A percentile compares a stretch with the other conserved stretches of the same genome.
These are phyloP conservation scores for Umimayanthus kanabou DNA, from an alignment of 92 coral and sea anemone species.

Conservation along the genomic window DNA sequence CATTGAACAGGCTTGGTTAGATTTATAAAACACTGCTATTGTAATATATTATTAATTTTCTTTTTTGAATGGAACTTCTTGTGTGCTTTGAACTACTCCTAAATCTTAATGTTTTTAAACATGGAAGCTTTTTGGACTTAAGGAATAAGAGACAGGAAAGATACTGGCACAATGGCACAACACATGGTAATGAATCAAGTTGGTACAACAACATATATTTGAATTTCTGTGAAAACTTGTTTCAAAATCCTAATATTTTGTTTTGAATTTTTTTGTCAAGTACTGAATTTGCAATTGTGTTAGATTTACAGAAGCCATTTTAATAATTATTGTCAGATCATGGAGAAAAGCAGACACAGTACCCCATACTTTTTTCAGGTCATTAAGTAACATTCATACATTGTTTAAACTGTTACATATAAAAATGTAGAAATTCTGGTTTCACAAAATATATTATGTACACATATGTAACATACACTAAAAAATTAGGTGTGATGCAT, in stretches of 20 bases:
- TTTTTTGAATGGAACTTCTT: not conserved
- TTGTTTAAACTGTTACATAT: too few species aligned
- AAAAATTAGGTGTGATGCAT: too few species aligned
- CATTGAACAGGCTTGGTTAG: slow-evolving; percentile 5
- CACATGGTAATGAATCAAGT: not conserved
- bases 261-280: not conserved
- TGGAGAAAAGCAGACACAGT: too few species aligned
- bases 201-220: not conserved
- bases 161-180: not conserved
- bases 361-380: too few species aligned
- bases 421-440: too few species aligned
- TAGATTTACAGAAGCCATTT: too few species aligned
- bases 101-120: not conserved
- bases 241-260: too few species aligned
- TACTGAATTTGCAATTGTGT: not conserved
- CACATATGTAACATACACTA: too few species aligned
- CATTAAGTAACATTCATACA: too few species aligned
- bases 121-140: not conserved
- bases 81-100: not conserved
- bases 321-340: too few species aligned
- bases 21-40: not conserved
- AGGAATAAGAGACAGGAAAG: not conserved
- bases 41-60: slow-evolving; percentile 21
- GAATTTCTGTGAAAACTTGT: not conserved
- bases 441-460: too few species aligned